These are phyloP conservation scores for Ephestia elutella DNA, from an alignment of 1,140 invertebrate genomes.

Conservation along the genomic window DNA sequence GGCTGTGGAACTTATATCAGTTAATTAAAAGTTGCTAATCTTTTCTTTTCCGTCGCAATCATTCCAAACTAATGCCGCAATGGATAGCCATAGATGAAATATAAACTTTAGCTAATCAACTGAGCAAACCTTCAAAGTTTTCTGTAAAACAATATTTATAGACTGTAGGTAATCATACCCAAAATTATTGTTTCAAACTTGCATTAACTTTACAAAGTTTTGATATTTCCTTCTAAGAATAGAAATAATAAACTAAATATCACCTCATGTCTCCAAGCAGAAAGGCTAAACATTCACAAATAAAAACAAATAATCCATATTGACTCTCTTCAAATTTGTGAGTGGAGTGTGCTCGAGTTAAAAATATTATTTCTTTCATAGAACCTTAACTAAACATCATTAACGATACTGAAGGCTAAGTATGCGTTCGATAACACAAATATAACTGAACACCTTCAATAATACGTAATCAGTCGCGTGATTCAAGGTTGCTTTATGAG, in stretches of 20 bases:
- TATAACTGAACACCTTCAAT: neutral
- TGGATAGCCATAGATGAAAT: neutral
- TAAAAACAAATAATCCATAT: no score
- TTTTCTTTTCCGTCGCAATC: neutral
- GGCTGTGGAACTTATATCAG: neutral
- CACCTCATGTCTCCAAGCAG: no score
- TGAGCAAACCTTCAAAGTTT: neutral
- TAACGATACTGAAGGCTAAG: neutral
- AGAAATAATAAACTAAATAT: no score
- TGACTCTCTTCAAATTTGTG: no score
- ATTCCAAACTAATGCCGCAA: neutral
- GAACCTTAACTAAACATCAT: neutral
- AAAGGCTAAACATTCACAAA: no score
- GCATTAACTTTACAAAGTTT: neutral
- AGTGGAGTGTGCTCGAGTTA: neutral
- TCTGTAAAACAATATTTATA: neutral
- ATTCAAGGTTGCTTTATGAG: constrained; percentile 11
- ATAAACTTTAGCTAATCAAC: neutral
- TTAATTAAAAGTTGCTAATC: constrained; percentile 6
- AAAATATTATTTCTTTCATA: neutral
- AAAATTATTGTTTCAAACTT: constrained; percentile 1
- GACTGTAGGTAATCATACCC: constrained; percentile 1
- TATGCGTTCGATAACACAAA: constrained; percentile 7
- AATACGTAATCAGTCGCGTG: constrained; percentile 11
- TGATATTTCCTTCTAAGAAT: neutral